Base-by-base conservation (phyloP, 2,888 invertebrate species). In the Monoplex corrugatus region DNA sequence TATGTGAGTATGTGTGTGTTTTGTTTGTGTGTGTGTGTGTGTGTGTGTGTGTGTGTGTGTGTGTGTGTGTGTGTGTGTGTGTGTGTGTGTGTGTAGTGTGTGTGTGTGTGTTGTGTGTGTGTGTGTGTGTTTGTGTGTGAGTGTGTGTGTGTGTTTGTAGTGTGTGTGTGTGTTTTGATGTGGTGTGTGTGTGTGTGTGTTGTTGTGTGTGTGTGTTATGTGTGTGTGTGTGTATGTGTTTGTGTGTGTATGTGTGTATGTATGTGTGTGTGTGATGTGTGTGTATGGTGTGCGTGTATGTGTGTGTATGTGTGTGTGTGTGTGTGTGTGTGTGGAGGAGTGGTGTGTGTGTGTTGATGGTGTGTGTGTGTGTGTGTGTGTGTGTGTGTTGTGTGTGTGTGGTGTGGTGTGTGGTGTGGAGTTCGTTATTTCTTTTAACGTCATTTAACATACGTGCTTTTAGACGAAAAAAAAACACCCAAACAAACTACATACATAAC, bases 221-320 rank as follows among this genome's bases (percentile, higher is more conserved):
- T 23, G 28, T 57, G 28, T 10, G 19, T 28, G 28, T 57, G 57
- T 57, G 19, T 23, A 5, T 28, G 16, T 57, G 2, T 23, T 57
- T 5, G 28, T 57, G 57, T 28, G 28, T 28, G 28, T 10, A 10
- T 57, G 28, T 57, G 28, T 28, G 10, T 28, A 5, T 57, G 57
- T 50, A 50, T 13, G 50, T 50, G 28, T 57, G 57, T 10, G 28
- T 57, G 57, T 23, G 19, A 57, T 57, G 57, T 23, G 28, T 28
- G 28, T 10, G 28, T 28, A 16, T 28, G 28, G 38, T 8, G 38
- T 78, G 78, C 32, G 38, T 68, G 68, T 68, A n/a, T 68, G 68
- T 68, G 68, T 68, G 68, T 68, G 68, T 68, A n/a, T 68, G 68
- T 68, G 68, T 68, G 68, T 68, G 68, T 68, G 68, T 68, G 68